Conservation (phyloP, 2,113 vertebrate species). For the Argyrosomus japonicus region DNA sequence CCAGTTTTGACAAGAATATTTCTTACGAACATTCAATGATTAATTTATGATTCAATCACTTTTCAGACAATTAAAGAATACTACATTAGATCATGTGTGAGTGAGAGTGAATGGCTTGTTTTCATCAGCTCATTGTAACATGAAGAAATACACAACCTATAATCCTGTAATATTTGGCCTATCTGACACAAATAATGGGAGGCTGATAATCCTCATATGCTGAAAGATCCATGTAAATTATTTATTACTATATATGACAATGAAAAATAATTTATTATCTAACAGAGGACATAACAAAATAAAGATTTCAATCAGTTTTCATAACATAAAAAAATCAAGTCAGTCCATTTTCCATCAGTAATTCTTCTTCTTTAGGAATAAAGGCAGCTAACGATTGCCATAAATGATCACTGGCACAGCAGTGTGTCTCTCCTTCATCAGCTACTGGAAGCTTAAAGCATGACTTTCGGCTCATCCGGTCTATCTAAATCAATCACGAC, state of each 20-base stretch:
- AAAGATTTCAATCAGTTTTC: background rate
- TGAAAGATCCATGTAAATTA: background rate
- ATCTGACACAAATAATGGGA: slow-evolving; percentile 15
- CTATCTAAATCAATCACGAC: slow-evolving; percentile 48
- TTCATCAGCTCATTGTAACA: background rate
- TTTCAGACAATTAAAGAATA: background rate
- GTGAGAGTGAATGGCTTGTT: background rate
- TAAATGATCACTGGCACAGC: slow-evolving; percentile 1
- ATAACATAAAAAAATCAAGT: background rate
- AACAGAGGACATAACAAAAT: background rate
- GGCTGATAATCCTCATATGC: slow-evolving; percentile 7
- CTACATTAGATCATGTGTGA: too few relatives aligned
- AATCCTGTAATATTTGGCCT: slow-evolving; percentile 2
- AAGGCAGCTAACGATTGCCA: background rate
- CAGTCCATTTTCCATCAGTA: background rate
- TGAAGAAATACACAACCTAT: background rate
- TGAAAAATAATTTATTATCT: background rate
- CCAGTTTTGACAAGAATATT: background rate
- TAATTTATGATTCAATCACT: background rate
- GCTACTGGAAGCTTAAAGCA: slow-evolving; percentile 8
- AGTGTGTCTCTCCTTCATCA: slow-evolving; percentile 13
- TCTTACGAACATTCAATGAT: background rate
- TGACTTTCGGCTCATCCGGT: slow-evolving; percentile 42
- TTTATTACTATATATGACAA: background rate
- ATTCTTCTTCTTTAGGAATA: slow-evolving; percentile 2